These are phyloP conservation scores for Troides oblongomaculatus DNA, from an alignment of 2,888 invertebrate genomes.

Conservation along the genomic window DNA sequence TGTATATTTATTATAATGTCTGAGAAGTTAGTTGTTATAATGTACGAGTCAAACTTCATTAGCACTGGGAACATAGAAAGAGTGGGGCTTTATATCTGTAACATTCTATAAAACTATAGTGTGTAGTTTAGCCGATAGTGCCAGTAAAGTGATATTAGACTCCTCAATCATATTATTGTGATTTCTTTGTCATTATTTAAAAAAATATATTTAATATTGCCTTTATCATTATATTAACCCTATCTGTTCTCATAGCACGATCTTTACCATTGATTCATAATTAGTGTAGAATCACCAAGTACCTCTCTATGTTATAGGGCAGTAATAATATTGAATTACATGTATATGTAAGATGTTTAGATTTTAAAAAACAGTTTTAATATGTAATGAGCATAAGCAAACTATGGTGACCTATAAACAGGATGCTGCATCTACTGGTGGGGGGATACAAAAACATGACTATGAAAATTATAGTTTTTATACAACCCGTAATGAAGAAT, in stretches of 20 bases:
- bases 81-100: conserved; percentile 21
- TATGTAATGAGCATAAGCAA: background rate
- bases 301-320: conserved; percentile 22
- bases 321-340: conserved; percentile 6
- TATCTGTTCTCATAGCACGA: conserved; percentile 30
- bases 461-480: too few relatives aligned
- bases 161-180: conserved; percentile 35
- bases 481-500: background rate
- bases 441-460: background rate
- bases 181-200: conserved; percentile 29
- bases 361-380: background rate
- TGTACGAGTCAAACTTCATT: conserved; percentile 9
- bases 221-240: conserved; percentile 9
- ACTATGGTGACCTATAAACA: background rate
- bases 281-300: conserved; percentile 25
- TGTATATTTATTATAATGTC: conserved; percentile 39
- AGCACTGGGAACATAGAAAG: conserved; percentile 18
- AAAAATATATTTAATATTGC: conserved; percentile 13
- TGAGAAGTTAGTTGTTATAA: conserved; percentile 7
- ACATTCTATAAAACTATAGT: conserved; percentile 31
- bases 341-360: conserved; percentile 20
- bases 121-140: conserved; percentile 40
- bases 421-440: background rate
- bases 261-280: conserved; percentile 29
- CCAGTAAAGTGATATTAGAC: conserved; percentile 44